Evolutionary conservation across 2,888 invertebrate genomes (phyloP), one percentile per base, ranked within the genome.

Genomic region (Sphaerophoria taeniata): DNA sequence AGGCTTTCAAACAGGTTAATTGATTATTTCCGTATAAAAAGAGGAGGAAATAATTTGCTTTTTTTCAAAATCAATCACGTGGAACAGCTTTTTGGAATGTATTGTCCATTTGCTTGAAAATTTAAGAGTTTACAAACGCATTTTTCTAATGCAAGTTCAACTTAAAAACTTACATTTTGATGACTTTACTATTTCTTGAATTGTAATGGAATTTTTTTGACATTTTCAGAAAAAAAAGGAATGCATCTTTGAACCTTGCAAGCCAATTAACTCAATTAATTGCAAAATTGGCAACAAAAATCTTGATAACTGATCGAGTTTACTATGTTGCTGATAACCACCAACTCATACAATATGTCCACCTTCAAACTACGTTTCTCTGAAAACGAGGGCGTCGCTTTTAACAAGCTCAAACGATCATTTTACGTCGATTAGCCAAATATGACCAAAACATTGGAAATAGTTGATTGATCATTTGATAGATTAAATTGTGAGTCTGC

Each of bases 181-280:
- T 24, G 24, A 24, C 24, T 24, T 24, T 2, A 24, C 24, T 24
- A 24, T 24, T 24, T 24, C 24, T 24, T 2, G 24, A 24, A 24
- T 24, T 24, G 1, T 24, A 24, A 24, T 24, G 24, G 24, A 24
- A 24, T 2, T 2, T 24, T 24, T 24, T 24, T 24, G 24, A 24
- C 1, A 24, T 24, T 24, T 2, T 24, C 24, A 24, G 24, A 24
- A 24, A 24, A 24, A 24, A 24, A 24, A 1, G 24, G 24, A 24
- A 24, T 24, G 24, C 24, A 24, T 24, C 2, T 24, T 24, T 24
- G 24, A 24, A 24, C 24, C 24, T 24, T 24, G 24, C 24, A 24
- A 71, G 43, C 65, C 71, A 81, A 85, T 85, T 81, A 81, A 80
- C 70, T 80, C 65, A 84, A 71, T 80, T 80, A 80, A 72, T 76